phyloP scores from a whole-genome alignment of 30 jellyfish, hydroid and myxozoan genomes.

The Mastigias papua region DNA sequence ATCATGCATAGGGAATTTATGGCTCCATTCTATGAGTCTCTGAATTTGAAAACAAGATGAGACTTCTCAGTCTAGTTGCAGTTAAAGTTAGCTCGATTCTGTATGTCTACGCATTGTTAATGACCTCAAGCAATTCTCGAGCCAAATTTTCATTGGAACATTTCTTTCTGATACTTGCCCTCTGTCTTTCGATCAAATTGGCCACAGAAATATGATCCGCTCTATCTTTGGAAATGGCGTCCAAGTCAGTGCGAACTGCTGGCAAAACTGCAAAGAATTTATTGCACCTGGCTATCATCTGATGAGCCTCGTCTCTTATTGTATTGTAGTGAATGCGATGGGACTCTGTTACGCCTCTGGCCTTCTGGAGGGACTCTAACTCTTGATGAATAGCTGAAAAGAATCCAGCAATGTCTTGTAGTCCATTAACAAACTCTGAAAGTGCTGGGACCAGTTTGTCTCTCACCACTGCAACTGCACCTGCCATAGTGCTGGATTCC shows the following conservation, averaged over 20 bases:
- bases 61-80: too few relatives aligned
- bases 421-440: conserved; percentile 12
- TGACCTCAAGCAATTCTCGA: neutral
- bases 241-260: conserved; percentile 19
- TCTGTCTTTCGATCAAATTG: conserved; percentile 5
- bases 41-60: too few relatives aligned
- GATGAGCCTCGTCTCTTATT: conserved; percentile 11
- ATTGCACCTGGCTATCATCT: neutral
- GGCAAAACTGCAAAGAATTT: conserved; percentile 13
- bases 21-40: too few relatives aligned
- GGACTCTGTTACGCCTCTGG: conserved; percentile 2
- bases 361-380: neutral
- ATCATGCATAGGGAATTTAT: too few relatives aligned
- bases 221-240: conserved; percentile 18
- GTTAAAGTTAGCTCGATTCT: neutral
- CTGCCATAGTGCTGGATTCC: neutral
- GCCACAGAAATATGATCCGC: conserved; percentile 18
- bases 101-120: neutral
- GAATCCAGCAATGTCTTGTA: conserved; percentile 22
- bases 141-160: neutral
- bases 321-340: conserved; percentile 1
- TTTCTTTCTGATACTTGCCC: neutral
- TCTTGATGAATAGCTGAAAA: conserved; percentile 18
- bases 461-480: neutral
- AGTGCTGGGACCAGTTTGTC: conserved; percentile 48